A percentile compares a stretch with the other conserved stretches of the same genome.
Evolutionary conservation across 2,797 vertebrate genomes (phyloP).

Genomic region (Phrynocephalus forsythii): DNA sequence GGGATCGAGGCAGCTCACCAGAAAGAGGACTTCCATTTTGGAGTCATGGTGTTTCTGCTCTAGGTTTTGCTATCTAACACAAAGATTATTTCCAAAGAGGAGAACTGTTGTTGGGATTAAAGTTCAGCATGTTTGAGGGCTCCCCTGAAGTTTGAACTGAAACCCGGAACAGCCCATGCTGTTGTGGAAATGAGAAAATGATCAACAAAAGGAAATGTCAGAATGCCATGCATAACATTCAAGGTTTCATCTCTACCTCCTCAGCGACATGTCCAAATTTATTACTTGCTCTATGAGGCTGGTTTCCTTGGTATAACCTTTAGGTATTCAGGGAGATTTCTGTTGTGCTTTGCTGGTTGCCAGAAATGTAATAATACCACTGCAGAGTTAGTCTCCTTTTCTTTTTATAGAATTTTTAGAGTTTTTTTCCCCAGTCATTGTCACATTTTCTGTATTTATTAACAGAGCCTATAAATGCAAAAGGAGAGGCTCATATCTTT

Average conservation of each 20-base stretch:
- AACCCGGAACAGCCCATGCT: too few relatives aligned
- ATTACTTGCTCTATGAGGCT: background rate
- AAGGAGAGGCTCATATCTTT: background rate
- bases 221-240: background rate
- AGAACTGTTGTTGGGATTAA: too few relatives aligned
- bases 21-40: too few relatives aligned
- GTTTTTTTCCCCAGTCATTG: background rate
- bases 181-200: too few relatives aligned
- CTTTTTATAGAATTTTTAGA: background rate
- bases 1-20: too few relatives aligned
- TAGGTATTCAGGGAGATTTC: background rate
- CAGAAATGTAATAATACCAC: background rate
- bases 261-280: background rate
- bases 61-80: too few relatives aligned
- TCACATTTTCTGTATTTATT: constrained; percentile 1
- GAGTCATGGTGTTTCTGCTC: too few relatives aligned
- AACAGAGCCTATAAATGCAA: background rate
- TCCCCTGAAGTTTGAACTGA: too few relatives aligned
- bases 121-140: too few relatives aligned
- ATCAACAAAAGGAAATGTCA: too few relatives aligned
- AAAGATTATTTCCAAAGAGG: too few relatives aligned
- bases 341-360: background rate
- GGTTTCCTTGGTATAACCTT: constrained; percentile 4
- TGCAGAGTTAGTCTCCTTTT: background rate
- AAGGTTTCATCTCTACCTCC: background rate